Evolutionary conservation across 2,888 invertebrate species (phyloP), one percentile per base, ranked within the genome.

Genomic region (Hyposoter didymator): DNA sequence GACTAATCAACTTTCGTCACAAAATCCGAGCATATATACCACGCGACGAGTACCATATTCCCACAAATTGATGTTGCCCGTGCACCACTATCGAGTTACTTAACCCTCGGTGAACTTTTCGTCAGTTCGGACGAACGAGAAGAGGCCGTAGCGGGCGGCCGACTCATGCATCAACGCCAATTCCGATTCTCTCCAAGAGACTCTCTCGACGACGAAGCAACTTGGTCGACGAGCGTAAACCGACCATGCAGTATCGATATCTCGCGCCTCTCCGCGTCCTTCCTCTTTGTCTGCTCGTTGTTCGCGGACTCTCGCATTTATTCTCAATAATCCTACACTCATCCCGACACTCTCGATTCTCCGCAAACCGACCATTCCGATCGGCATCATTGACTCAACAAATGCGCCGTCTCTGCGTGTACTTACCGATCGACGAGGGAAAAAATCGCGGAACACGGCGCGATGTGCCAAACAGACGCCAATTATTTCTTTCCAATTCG

Each of bases 71-170:
- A 84, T 84, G 84, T 86, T 87, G 86, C 87, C 84, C 87, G 85
- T 87, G 84, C 85, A 87, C 84, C 81, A 84, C 87, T 85, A 84
- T 89, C 86, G 88, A 89, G 88, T 90, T 88, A 89, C 86, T 90
- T 89, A 90, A 90, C 89, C 90, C 88, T 67, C 78, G 79, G 43
- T 87, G 87, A 89, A 86, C 87, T 84, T 86, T 76, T 74, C 35
- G 70, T 35, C 45, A 59, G 67, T 82, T 82, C 22, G 55, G 55
- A 52, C 59, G 84, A 47, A 72, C 62, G 73, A 39, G 55, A 78
- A 73, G 43, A 28, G 28, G 59, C 59, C 28, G 59, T 28, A 6
- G 59, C 59, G 59, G 28, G 59, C 59, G 59, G 22, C 12, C 2
- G 22, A 10, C 22, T 59, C 28, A 14, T 14, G 12, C 22, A 22